Base-by-base conservation (phyloP, 2,113 vertebrate genomes). In the Malurus cyaneus region DNA sequence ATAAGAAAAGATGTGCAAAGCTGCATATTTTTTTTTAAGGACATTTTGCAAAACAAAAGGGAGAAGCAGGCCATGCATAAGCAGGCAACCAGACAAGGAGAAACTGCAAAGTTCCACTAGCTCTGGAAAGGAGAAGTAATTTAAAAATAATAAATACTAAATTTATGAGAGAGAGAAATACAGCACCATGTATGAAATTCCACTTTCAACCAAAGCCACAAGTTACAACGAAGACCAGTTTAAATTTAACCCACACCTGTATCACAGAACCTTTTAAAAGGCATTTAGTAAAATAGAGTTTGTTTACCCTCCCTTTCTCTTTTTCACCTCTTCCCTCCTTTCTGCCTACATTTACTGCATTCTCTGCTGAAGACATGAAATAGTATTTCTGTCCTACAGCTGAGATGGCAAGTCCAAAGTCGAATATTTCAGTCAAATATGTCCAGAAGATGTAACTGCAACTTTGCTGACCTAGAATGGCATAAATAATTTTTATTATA, bases 41-140 rank as follows among this genome's bases (percentile, higher is more conserved):
- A 25, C 7, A 24, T 8, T 10, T 11, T 50, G 20, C 80, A 34
- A 85, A 96, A 53, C 42, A 36, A 92, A 78, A 73, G 56, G 61
- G 29, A 89, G 80, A 94, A 83, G n/a, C 32, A 62, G 32, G 36
- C 13, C 29, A 36, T 89, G 81, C 31, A 71, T 83, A 61, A 95
- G 73, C 28, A 93, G 60, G 24, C 20, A 89, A 85, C 19, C 8
- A 46, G 56, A 36, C 20, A 41, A 81, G 19, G 19, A 9, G 77
- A 88, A 67, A 24, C 34, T 50, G 41, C 66, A 80, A 89, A 93
- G 29, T 8, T 34, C 34, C 44, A n/a, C 23, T 41, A 61, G 31
- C 17, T 74, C 49, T 93, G 31, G n/a, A 89, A 87, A 89, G 50
- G 9, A 56, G n/a, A 89, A 61, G 44, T 53, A 60, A 73, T 85